phyloP scores from a whole-genome alignment of 2,888 invertebrate species.

The Cosmopolites sordidus region DNA sequence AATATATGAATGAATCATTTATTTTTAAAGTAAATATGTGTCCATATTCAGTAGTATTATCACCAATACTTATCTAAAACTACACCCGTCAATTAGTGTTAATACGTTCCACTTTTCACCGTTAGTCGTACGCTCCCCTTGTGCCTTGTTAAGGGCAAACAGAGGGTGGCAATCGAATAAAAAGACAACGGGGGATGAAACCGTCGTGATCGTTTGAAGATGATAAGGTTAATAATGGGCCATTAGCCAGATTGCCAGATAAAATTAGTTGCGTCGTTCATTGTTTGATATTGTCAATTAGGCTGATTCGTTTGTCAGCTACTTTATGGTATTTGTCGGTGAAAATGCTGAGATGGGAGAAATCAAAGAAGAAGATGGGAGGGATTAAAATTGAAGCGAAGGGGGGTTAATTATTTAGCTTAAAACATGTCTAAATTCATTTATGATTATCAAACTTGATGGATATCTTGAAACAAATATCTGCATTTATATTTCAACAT shows the following conservation, averaged over 20 bases:
- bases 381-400: neutral
- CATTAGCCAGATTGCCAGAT: slow-evolving; percentile 30
- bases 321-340: slow-evolving; percentile 24
- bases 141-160: slow-evolving; percentile 28
- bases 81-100: no score
- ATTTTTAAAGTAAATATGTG: no score
- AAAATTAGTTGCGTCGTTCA: slow-evolving; percentile 23
- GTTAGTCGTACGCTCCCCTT: slow-evolving; percentile 11
- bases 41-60: no score
- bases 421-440: no score
- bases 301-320: slow-evolving; percentile 23
- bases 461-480: no score
- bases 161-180: slow-evolving; percentile 29
- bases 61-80: no score
- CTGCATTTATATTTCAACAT: no score
- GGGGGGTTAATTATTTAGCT: neutral
- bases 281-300: slow-evolving; percentile 26
- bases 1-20: no score
- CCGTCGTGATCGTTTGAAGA: slow-evolving; percentile 26
- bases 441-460: no score
- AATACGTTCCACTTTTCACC: no score
- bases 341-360: slow-evolving; percentile 15
- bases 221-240: slow-evolving; percentile 30
- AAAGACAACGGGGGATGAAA: slow-evolving; percentile 11
- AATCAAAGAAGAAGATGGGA: neutral